Conservation (phyloP, 2,113 vertebrate genomes). For the Crypturellus undulatus region DNA sequence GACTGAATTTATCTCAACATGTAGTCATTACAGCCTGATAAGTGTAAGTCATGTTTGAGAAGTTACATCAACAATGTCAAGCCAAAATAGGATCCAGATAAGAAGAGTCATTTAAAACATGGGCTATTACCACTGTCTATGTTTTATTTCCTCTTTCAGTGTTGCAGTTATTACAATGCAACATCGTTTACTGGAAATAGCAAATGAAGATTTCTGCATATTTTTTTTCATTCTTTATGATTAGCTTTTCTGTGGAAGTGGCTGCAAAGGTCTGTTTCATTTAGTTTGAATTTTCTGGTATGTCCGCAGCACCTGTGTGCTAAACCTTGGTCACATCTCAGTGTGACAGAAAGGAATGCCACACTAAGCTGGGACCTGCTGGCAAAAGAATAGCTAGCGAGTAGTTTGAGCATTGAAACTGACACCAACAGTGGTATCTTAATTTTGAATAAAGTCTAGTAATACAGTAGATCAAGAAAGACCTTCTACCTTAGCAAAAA, state of each 20-base stretch:
- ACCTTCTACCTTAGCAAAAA: too few species aligned
- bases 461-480: background rate
- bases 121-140: background rate
- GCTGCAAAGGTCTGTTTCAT: background rate
- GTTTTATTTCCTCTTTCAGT: background rate
- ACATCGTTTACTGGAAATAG: background rate
- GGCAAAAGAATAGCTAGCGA: background rate
- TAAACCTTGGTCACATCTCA: background rate
- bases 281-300: background rate
- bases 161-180: background rate
- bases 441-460: background rate
- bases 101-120: background rate
- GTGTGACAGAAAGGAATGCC: background rate
- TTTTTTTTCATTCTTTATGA: background rate
- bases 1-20: conserved; percentile 1
- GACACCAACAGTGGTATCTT: background rate
- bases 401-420: background rate
- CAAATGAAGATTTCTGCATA: background rate
- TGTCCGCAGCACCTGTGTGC: background rate
- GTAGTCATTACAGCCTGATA: conserved; percentile 8
- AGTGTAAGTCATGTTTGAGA: background rate
- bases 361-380: too few species aligned
- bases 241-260: background rate
- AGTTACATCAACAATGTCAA: background rate
- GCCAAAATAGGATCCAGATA: background rate